These are phyloP conservation scores for Eolophus roseicapilla DNA, from an alignment of 2,113 vertebrate species.

Conservation along the genomic window DNA sequence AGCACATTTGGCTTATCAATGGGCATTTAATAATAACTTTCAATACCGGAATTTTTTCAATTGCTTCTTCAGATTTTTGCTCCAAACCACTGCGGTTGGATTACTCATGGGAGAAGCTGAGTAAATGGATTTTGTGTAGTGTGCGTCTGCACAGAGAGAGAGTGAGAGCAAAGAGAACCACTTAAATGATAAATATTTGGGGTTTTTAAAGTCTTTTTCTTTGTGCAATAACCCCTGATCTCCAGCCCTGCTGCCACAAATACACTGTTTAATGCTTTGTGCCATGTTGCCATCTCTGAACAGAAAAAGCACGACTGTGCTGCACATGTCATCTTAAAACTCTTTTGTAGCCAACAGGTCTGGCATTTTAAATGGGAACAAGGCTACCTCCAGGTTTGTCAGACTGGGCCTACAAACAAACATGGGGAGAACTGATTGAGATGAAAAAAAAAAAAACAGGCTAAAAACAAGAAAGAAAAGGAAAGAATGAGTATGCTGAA, in stretches of 20 bases:
- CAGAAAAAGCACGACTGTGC: background rate
- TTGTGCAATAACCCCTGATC: constrained; percentile 26
- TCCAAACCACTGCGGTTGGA: constrained; percentile 62
- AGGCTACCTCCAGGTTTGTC: background rate
- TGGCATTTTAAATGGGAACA: constrained; percentile 43
- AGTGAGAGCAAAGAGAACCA: background rate
- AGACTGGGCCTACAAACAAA: background rate
- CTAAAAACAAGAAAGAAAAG: constrained; percentile 2
- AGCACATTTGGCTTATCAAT: constrained; percentile 68
- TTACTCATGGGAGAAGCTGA: constrained; percentile 75
- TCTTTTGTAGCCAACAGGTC: constrained; percentile 14
- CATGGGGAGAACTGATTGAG: background rate
- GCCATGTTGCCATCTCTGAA: background rate
- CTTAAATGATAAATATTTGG: constrained; percentile 37
- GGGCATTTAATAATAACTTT: constrained; percentile 74
- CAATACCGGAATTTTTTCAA: constrained; percentile 71
- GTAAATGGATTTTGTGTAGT: constrained; percentile 67
- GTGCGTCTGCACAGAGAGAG: background rate
- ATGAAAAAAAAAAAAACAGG: background rate
- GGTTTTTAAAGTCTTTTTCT: background rate
- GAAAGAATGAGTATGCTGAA: constrained; percentile 13
- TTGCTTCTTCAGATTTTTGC: constrained; percentile 71
- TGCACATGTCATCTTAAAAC: constrained; percentile 5
- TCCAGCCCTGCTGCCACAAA: background rate
- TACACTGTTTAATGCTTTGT: constrained; percentile 4